Evolutionary conservation across 2,113 vertebrate genomes (phyloP), one percentile per base, ranked within the genome.

Genomic region (Charadrius vociferus): DNA sequence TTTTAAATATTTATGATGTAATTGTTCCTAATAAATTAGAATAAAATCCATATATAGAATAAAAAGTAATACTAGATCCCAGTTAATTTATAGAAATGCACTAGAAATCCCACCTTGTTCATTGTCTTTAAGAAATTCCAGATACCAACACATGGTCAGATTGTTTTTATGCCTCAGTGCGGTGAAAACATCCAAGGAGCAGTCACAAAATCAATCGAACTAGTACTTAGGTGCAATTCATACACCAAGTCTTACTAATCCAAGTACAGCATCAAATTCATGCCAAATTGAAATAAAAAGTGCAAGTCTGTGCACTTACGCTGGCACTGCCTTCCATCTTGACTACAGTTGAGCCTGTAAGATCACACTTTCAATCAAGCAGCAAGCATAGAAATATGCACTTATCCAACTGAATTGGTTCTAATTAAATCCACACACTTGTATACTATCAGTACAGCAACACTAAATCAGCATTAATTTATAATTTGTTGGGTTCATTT

Each of bases 181-280:
- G 55, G 52, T 12, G 49, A 94, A 53, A 52, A 55, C 3, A 9
- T 17, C 36, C 50, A 80, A 58, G n/a, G 9, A 10, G 2, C n/a
- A 67, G 47, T 43, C 72, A 62, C 37, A 63, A 73, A 88, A 73
- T 8, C 0, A 0, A 50, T 2, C 6, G 1, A 70, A 74, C 66
- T 27, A 62, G n/a, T n/a, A 82, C 14, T 55, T 14, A 19, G 41
- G 71, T 55, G 29, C 5, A 6, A 83, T 66, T 74, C 52, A 59
- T 14, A 63, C 18, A 63, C 41, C n/a, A 47, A 70, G 47, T 32
- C 56, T 47, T 2, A 30, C 68, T 62, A 37, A 77, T 53, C 43
- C 41, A 81, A 67, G 77, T 27, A 65, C 21, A 43, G 75, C 43
- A 55, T 20, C 55, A 39, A 81, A 52, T 47, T n/a, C 16, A 6